Evolutionary conservation across 2,113 vertebrate species (phyloP), one percentile per base, ranked within the genome.

Genomic region (Strix aluco): DNA sequence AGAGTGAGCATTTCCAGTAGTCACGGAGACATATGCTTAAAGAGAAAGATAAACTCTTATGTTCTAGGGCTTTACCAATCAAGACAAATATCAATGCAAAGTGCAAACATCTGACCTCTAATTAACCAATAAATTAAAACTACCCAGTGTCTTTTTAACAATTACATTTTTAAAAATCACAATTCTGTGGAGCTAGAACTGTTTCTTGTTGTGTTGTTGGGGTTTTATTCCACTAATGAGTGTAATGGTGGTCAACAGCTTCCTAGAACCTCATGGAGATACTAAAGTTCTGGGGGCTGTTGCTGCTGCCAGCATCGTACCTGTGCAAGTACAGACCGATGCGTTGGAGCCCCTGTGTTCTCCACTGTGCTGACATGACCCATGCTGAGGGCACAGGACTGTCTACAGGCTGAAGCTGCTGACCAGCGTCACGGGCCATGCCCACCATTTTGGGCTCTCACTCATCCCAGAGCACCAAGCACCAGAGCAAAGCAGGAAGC

Each of bases 341-440:
- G 30, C 3, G 1, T 10, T 10, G 47, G 22, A 59, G 47, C 25
- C 19, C 10, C 13, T 0, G 0, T 0, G 0, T 36, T 52, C n/a
- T 36, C 5, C 1, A 0, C 21, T 38, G 14, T 15, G 22, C 12
- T 81, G 59, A n/a, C 0, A 0, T 42, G 23, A 4, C 25, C 34
- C 12, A 26, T 52, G 38, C 30, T 2, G 2, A 38, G 69, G 70
- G 59, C 6, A 10, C 0, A 0, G 29, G 11, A 10, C 6, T 18
- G 16, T 29, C 16, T 2, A 0, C 40, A 19, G 57, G 30, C 49
- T 70, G 63, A 30, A 83, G 38, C 9, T 23, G 17, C 59, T 1
- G 0, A 49, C 12, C 38, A 69, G 30, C 1, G 2, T 19, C 71
- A 49, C 0, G 1, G 26, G 22, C 73, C 14, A 5, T 58, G 19